These are phyloP conservation scores for Calosoma granatense DNA, from an alignment of 1,140 invertebrate genomes.

Conservation along the genomic window DNA sequence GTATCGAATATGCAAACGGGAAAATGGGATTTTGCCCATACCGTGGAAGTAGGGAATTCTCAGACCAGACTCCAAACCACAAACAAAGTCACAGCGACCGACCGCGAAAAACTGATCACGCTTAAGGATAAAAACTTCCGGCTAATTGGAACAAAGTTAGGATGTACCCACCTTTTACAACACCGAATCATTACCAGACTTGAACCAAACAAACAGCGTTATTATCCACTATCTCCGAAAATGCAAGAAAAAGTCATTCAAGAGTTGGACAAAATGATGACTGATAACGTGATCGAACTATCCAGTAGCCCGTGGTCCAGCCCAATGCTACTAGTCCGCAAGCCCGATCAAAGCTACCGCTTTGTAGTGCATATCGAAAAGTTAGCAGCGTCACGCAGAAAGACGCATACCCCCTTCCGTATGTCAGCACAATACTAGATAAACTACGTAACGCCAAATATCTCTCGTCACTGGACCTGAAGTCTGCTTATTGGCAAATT, in stretches of 20 bases:
- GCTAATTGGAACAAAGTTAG: constrained; percentile 9
- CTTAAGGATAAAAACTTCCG: not conserved
- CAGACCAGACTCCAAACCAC: too few relatives aligned
- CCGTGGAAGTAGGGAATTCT: too few relatives aligned
- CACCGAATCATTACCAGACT: constrained; percentile 11
- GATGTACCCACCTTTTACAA: not conserved
- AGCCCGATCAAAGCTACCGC: constrained; percentile 15
- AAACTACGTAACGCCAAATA: constrained; percentile 24
- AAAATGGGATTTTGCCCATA: too few relatives aligned
- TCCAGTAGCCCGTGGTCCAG: constrained; percentile 8
- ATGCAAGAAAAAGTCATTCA: constrained; percentile 12
- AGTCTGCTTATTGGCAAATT: constrained; percentile 27
- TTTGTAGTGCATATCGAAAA: constrained; percentile 22
- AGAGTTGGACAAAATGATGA: constrained; percentile 20
- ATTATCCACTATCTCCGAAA: constrained; percentile 10
- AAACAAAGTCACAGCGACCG: too few relatives aligned
- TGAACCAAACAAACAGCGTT: constrained; percentile 17
- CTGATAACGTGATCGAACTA: constrained; percentile 12
- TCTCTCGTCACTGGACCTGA: constrained; percentile 24
- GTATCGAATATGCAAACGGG: too few relatives aligned
- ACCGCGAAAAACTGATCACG: not conserved
- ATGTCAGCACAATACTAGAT: constrained; percentile 24
- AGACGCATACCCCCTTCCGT: constrained; percentile 19
- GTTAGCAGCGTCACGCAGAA: constrained; percentile 22
- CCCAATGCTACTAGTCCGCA: constrained; percentile 14